Evolutionary conservation across 2,113 vertebrate genomes (phyloP).

Genomic region (Sceloporus tristichus): DNA sequence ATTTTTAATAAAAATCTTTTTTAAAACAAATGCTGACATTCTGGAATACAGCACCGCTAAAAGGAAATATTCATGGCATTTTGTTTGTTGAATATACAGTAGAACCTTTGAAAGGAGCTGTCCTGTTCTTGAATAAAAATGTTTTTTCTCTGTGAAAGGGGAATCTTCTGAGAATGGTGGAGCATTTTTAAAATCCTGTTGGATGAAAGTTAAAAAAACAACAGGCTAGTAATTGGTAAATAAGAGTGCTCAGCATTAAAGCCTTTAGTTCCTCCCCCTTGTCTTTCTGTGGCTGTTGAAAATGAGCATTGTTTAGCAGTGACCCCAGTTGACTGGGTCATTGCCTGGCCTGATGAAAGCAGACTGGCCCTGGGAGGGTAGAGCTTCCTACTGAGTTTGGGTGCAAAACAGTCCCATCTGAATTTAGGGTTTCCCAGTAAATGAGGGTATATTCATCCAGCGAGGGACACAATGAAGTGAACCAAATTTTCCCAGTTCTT

Average conservation of each 20-base stretch:
- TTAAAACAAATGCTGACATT: not conserved
- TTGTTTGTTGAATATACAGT: slow-evolving; percentile 51
- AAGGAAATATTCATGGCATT: not conserved
- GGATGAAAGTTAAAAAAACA: slow-evolving; percentile 43
- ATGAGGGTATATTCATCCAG: slow-evolving; percentile 75
- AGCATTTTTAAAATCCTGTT: slow-evolving; percentile 55
- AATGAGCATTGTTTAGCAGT: slow-evolving; percentile 71
- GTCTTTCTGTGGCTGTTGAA: slow-evolving; percentile 50
- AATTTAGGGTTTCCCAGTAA: slow-evolving; percentile 76
- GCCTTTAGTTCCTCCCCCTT: slow-evolving; percentile 58
- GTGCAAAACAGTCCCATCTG: slow-evolving; percentile 70
- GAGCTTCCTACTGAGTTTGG: slow-evolving; percentile 72
- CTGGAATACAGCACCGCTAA: not conserved
- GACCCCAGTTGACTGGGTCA: slow-evolving; percentile 80
- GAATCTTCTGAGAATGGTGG: slow-evolving; percentile 57
- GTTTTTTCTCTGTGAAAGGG: slow-evolving; percentile 54
- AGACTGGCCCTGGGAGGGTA: slow-evolving; percentile 81
- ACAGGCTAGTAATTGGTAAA: slow-evolving; percentile 75
- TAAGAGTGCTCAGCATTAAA: slow-evolving; percentile 65
- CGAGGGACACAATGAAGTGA: slow-evolving; percentile 64
- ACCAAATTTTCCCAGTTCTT: slow-evolving; percentile 71
- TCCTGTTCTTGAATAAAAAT: slow-evolving; percentile 70
- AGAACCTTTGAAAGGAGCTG: slow-evolving; percentile 43
- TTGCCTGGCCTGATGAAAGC: slow-evolving; percentile 77
- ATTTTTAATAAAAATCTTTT: not conserved